These are phyloP conservation scores for Hydrolagus colliei DNA, from an alignment of 2,797 vertebrate genomes.

Conservation along the genomic window DNA sequence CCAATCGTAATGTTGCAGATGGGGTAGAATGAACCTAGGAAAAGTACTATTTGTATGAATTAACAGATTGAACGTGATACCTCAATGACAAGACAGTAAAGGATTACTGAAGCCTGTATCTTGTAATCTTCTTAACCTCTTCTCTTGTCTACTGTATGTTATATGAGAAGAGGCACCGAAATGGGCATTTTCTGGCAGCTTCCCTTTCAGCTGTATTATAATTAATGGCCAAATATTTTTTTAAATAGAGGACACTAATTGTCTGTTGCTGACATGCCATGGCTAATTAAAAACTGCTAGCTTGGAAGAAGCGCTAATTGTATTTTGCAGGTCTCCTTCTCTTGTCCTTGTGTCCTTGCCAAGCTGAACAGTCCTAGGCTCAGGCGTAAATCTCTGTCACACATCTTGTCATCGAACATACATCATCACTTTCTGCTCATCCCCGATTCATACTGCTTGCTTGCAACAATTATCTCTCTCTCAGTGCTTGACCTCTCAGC, in stretches of 20 bases:
- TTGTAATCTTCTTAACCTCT: background rate
- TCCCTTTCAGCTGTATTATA: conserved; percentile 50
- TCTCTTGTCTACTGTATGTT: background rate
- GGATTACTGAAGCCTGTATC: background rate
- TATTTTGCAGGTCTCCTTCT: conserved; percentile 55
- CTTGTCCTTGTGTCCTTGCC: conserved; percentile 58
- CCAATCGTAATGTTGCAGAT: background rate
- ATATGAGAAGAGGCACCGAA: background rate
- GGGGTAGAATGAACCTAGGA: background rate
- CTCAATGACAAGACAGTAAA: background rate
- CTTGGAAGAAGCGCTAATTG: conserved; percentile 57
- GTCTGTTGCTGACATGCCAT: conserved; percentile 66
- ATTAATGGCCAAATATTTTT: conserved; percentile 63
- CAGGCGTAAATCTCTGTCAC: conserved; percentile 61
- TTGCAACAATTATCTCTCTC: conserved; percentile 58
- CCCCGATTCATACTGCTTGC: conserved; percentile 55
- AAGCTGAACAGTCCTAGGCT: conserved; percentile 51
- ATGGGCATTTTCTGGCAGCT: background rate
- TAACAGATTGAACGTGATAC: background rate
- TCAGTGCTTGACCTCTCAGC: conserved; percentile 52
- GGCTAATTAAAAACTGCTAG: conserved; percentile 64
- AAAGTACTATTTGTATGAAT: background rate
- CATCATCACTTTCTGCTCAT: conserved; percentile 58
- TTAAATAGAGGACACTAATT: conserved; percentile 64
- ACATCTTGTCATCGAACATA: conserved; percentile 59